Conservation (phyloP, 2,113 vertebrate species). For the Ptyas mucosa region DNA sequence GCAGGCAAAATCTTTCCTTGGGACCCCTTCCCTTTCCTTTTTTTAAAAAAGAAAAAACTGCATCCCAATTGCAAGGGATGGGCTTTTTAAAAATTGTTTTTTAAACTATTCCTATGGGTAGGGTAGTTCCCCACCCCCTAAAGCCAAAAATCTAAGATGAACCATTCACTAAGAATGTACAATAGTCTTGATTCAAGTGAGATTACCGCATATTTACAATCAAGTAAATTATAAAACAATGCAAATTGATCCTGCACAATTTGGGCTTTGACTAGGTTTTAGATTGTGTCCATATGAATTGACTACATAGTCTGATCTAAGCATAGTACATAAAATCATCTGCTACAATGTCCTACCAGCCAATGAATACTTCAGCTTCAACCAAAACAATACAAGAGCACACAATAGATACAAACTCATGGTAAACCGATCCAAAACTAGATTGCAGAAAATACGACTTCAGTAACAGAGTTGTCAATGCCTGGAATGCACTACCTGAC, state of each 20-base stretch:
- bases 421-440: no score
- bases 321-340: no score
- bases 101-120: not conserved
- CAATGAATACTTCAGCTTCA: no score
- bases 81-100: not conserved
- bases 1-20: not conserved
- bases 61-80: not conserved
- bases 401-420: no score
- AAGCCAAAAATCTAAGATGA: not conserved
- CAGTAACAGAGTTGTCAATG: no score
- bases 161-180: not conserved
- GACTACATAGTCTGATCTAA: not conserved
- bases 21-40: not conserved
- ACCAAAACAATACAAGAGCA: no score
- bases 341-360: no score
- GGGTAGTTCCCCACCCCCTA: rapidly evolving
- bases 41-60: not conserved
- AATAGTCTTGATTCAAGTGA: not conserved
- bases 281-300: not conserved
- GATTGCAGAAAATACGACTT: no score
- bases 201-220: not conserved
- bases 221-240: not conserved
- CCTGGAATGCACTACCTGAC: no score
- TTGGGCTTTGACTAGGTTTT: not conserved
- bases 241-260: not conserved